Percentiles rank a stretch among this genome's conserved stretches.
Conservation (phyloP, 2,888 invertebrate species). For the Philhelius pedissequus region DNA sequence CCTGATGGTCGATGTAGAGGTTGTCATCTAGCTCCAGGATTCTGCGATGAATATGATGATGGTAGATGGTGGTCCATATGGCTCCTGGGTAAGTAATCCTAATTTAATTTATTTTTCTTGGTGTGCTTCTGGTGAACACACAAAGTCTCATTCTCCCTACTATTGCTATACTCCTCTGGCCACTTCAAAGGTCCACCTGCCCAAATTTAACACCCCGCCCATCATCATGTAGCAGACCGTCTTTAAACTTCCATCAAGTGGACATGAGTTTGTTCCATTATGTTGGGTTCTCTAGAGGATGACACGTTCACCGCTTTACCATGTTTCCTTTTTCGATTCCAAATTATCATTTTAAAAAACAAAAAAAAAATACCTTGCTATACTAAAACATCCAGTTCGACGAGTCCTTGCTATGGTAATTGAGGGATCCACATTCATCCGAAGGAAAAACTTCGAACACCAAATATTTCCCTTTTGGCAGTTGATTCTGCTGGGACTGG, state of each 20-base stretch:
- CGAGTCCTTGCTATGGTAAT: conserved; percentile 56
- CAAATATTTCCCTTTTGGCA: conserved; percentile 66
- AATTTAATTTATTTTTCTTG: conserved; percentile 66
- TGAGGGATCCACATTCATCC: conserved; percentile 55
- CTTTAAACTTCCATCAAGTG: conserved; percentile 66
- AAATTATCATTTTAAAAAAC: conserved; percentile 32
- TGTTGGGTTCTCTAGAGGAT: conserved; percentile 33
- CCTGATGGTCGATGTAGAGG: not conserved
- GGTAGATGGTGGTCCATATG: not conserved
- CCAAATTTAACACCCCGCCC: not conserved
- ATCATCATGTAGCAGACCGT: conserved; percentile 55
- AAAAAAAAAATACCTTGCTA: not conserved
- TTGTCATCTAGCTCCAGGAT: not conserved
- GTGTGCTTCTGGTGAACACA: conserved; percentile 48
- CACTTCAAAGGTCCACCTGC: conserved; percentile 28
- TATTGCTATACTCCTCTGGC: too few species aligned
- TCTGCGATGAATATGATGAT: not conserved
- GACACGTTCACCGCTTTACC: conserved; percentile 47
- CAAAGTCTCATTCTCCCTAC: not conserved
- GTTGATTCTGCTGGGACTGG: conserved; percentile 67
- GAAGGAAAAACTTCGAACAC: conserved; percentile 57
- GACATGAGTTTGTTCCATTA: conserved; percentile 49
- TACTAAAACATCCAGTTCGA: not conserved
- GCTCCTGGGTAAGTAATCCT: conserved; percentile 54
- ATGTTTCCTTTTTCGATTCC: conserved; percentile 52